phyloP scores from a whole-genome alignment of 1,140 invertebrate genomes.

The Batillaria attramentaria region DNA sequence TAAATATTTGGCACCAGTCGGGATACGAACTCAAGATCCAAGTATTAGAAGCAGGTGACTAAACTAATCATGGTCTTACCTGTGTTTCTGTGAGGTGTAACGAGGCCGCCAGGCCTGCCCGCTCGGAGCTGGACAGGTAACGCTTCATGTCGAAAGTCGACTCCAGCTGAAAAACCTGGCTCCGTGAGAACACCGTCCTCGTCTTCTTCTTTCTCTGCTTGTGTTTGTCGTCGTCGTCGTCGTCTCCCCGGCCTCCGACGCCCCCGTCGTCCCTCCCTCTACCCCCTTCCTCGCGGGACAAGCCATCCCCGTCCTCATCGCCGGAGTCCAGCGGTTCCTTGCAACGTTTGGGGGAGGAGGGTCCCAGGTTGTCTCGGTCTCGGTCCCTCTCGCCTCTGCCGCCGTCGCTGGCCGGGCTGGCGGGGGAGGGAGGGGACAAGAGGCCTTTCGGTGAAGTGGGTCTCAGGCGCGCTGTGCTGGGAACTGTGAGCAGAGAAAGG shows the following conservation, averaged over 20 bases:
- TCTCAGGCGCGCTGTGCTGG: constrained; percentile 27
- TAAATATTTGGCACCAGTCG: too few species aligned
- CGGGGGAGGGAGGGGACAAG: constrained; percentile 35
- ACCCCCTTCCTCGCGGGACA: background rate
- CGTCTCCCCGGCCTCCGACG: constrained; percentile 73
- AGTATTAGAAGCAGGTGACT: too few species aligned
- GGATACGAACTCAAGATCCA: too few species aligned
- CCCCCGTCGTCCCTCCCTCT: constrained; percentile 45
- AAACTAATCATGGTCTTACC: constrained; percentile 35
- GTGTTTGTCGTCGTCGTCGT: constrained; percentile 67
- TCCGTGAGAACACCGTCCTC: constrained; percentile 95
- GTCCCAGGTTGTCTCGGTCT: constrained; percentile 10
- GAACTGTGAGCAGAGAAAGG: background rate
- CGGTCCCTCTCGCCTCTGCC: constrained; percentile 15
- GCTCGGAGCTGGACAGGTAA: constrained; percentile 95
- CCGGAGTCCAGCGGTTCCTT: constrained; percentile 36
- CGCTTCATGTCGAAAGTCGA: constrained; percentile 98
- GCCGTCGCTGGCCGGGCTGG: constrained; percentile 27
- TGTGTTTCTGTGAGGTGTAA: constrained; percentile 94
- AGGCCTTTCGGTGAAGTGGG: constrained; percentile 32
- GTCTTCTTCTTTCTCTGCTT: constrained; percentile 98
- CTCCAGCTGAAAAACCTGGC: constrained; percentile 94
- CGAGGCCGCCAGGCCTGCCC: constrained; percentile 93
- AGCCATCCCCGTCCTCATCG: constrained; percentile 35
- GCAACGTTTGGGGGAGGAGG: constrained; percentile 36